These are phyloP conservation scores for Allygus modestus DNA, from an alignment of 2,888 invertebrate species.

Conservation along the genomic window DNA sequence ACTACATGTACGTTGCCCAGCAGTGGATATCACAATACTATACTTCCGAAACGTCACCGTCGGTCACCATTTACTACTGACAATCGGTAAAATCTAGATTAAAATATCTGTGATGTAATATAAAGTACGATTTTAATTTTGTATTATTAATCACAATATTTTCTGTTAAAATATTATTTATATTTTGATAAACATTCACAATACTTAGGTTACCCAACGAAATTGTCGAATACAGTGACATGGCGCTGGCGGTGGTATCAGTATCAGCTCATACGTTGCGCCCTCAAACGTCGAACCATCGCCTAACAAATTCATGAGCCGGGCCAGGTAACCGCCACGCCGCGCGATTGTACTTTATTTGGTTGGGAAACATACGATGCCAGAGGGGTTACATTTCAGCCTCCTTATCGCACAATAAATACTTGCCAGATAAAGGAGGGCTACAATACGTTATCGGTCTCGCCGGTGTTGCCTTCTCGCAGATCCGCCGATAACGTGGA, in stretches of 20 bases:
- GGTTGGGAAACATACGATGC: constrained; percentile 15
- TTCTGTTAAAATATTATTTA: too few species aligned
- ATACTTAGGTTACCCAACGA: too few species aligned
- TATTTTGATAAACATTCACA: too few species aligned
- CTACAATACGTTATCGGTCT: constrained; percentile 21
- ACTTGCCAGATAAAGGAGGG: constrained; percentile 33
- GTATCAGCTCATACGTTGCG: neutral
- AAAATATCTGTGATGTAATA: too few species aligned
- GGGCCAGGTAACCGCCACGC: constrained; percentile 8
- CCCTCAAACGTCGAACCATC: neutral
- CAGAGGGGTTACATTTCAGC: constrained; percentile 43
- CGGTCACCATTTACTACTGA: too few species aligned
- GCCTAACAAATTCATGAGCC: constrained; percentile 21
- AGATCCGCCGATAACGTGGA: neutral
- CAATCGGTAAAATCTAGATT: too few species aligned
- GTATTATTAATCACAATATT: too few species aligned
- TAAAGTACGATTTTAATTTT: too few species aligned
- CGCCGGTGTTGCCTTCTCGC: constrained; percentile 4
- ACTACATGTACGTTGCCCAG: too few species aligned
- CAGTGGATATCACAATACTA: too few species aligned
- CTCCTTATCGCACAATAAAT: constrained; percentile 46
- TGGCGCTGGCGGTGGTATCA: neutral
- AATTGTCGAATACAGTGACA: neutral
- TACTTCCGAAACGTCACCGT: too few species aligned
- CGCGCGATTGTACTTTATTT: constrained; percentile 31